phyloP scores from a whole-genome alignment of 1,140 invertebrate genomes.

The Drosophila melanica region DNA sequence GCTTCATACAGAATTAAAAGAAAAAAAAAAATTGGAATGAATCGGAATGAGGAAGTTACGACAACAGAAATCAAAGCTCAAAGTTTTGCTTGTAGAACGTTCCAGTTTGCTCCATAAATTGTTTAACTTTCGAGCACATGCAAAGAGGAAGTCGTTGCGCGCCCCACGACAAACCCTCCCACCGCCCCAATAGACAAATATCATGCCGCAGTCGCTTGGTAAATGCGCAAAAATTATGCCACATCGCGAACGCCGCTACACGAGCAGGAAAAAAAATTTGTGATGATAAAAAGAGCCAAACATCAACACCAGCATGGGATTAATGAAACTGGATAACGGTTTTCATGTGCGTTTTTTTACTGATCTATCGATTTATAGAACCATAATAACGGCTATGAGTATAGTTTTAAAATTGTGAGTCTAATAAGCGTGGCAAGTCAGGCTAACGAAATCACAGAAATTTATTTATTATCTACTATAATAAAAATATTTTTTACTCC shows the following conservation, averaged over 20 bases:
- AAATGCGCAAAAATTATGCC: slow-evolving; percentile 70
- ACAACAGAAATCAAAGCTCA: slow-evolving; percentile 65
- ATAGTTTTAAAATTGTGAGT: too few relatives aligned
- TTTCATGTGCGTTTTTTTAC: too few relatives aligned
- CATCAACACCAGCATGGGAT: too few relatives aligned
- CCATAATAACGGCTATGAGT: too few relatives aligned
- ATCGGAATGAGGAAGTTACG: slow-evolving; percentile 10
- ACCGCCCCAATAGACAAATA: background rate
- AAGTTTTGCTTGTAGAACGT: slow-evolving; percentile 62
- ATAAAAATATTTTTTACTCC: too few relatives aligned
- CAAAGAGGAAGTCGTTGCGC: slow-evolving; percentile 21
- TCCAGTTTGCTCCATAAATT: slow-evolving; percentile 60
- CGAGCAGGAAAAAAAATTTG: background rate
- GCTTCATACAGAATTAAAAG: slow-evolving; percentile 3
- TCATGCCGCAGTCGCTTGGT: slow-evolving; percentile 14
- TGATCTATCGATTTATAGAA: too few relatives aligned
- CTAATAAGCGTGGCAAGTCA: too few relatives aligned
- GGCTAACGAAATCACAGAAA: too few relatives aligned
- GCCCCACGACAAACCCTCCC: slow-evolving; percentile 43
- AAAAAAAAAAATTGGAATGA: background rate
- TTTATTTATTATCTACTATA: too few relatives aligned
- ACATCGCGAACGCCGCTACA: slow-evolving; percentile 25
- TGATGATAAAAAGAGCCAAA: background rate
- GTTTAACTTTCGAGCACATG: slow-evolving; percentile 39
- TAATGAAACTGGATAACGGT: too few relatives aligned